Evolutionary conservation across 2,888 invertebrate species (phyloP).

Genomic region (Lamellibrachia columna): DNA sequence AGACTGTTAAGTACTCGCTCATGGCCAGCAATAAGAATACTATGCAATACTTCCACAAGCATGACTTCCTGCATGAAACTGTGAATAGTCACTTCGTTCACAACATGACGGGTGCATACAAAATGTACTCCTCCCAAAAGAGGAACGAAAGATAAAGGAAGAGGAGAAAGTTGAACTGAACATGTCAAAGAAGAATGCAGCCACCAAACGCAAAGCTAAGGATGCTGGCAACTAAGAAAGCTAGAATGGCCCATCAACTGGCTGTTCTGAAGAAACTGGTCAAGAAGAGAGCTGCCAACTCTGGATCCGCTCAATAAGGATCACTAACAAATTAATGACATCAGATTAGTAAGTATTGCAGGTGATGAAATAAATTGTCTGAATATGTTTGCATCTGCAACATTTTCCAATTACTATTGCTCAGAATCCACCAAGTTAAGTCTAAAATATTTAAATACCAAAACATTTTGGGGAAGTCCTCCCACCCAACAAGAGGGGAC

Average conservation of each 20-base stretch:
- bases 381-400: not conserved
- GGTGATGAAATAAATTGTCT: not conserved
- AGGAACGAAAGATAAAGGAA: not conserved
- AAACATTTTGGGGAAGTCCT: not conserved
- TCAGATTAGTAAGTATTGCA: not conserved
- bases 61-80: not conserved
- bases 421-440: too few relatives aligned
- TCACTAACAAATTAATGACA: not conserved
- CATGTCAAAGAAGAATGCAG: not conserved
- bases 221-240: not conserved
- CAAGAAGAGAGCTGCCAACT: not conserved
- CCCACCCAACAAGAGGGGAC: not conserved
- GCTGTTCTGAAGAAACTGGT: not conserved
- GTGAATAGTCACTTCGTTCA: not conserved
- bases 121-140: not conserved
- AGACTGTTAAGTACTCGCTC: too few relatives aligned
- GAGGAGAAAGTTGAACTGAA: not conserved
- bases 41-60: not conserved
- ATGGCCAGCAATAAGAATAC: too few relatives aligned
- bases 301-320: not conserved
- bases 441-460: too few relatives aligned
- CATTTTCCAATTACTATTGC: too few relatives aligned
- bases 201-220: not conserved
- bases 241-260: not conserved
- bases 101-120: not conserved